Evolutionary conservation across 2,888 invertebrate species (phyloP).

Genomic region (Acrocera orbiculus): DNA sequence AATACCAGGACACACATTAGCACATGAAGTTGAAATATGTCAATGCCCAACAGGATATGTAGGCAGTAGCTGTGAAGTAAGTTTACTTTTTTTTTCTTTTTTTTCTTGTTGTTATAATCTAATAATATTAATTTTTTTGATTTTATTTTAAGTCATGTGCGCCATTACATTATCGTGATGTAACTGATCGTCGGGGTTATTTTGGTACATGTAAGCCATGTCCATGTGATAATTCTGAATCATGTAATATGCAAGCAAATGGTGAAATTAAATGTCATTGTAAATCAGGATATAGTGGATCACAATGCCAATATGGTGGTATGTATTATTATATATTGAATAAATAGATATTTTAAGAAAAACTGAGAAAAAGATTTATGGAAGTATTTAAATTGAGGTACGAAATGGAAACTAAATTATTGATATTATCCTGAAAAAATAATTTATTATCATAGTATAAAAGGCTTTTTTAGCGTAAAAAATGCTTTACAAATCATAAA

Average conservation of each 20-base stretch:
- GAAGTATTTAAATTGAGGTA: no score
- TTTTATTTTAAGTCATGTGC: conserved; percentile 35
- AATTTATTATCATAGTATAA: no score
- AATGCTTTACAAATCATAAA: no score
- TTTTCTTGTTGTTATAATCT: not conserved
- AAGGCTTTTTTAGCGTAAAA: no score
- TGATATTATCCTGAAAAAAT: no score
- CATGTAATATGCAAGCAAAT: conserved; percentile 38
- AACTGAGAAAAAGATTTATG: no score
- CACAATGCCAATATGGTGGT: conserved; percentile 42
- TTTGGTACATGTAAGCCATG: conserved; percentile 39
- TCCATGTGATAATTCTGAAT: conserved; percentile 58
- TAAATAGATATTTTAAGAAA: no score
- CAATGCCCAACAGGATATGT: conserved; percentile 63
- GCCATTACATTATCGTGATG: conserved; percentile 52
- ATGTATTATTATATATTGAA: no score
- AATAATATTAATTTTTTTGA: conserved; percentile 11
- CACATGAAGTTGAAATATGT: conserved; percentile 71
- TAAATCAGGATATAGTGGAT: conserved; percentile 47
- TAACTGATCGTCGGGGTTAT: conserved; percentile 33
- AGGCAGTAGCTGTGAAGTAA: conserved; percentile 67
- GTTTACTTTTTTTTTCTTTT: conserved; percentile 1
- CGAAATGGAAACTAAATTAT: no score
- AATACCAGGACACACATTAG: conserved; percentile 41
- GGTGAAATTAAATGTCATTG: conserved; percentile 52